phyloP scores from a whole-genome alignment of 2,797 vertebrate genomes.

The Propithecus deckenii region DNA sequence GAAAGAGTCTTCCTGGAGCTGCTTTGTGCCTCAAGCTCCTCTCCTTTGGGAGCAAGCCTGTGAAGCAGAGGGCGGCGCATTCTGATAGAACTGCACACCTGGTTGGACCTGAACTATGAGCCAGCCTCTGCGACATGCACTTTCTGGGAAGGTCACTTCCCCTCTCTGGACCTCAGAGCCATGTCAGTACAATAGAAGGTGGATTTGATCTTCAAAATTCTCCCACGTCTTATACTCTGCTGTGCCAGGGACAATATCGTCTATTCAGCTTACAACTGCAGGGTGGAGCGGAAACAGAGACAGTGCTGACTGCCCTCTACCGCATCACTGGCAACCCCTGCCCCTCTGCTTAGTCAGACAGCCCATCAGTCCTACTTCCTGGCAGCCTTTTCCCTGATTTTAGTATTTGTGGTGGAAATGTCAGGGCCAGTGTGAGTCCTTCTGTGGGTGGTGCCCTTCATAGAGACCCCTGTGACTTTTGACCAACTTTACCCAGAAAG shows the following conservation, averaged over 20 bases:
- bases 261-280: not conserved
- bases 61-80: not conserved
- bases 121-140: not conserved
- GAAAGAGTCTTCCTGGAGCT: not conserved
- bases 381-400: conserved; percentile 17
- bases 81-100: not conserved
- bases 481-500: not conserved
- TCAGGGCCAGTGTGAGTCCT: not conserved
- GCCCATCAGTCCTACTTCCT: conserved; percentile 41
- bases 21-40: not conserved
- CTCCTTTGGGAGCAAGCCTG: not conserved
- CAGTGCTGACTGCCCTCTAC: not conserved
- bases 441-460: not conserved
- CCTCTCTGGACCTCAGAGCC: not conserved
- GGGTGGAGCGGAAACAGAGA: conserved; percentile 22
- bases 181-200: not conserved
- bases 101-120: not conserved
- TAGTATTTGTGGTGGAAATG: not conserved
- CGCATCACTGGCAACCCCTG: not conserved
- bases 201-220: not conserved
- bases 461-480: not conserved
- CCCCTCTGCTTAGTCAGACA: conserved; percentile 39
- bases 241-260: not conserved
- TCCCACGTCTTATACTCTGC: not conserved
- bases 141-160: not conserved